phyloP scores from a whole-genome alignment of 2,888 invertebrate species.

The Drosophila monieri region DNA sequence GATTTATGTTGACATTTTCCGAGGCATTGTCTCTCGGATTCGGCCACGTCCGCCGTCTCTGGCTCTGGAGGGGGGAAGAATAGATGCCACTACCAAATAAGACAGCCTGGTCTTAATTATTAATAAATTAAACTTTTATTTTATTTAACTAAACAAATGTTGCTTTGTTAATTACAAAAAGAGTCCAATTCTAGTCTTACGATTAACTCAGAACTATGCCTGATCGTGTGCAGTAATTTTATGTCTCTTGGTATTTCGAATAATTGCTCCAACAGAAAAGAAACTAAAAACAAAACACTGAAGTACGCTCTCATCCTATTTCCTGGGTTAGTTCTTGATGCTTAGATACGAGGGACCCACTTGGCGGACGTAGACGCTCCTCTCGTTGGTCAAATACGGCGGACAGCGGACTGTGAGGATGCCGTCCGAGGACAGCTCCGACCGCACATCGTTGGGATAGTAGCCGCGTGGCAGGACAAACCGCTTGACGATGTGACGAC shows the following conservation, averaged over 20 bases:
- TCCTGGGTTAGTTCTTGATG: constrained; percentile 79
- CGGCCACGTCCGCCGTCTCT: constrained; percentile 29
- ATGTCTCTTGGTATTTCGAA: constrained; percentile 9
- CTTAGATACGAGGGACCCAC: constrained; percentile 87
- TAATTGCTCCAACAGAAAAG: constrained; percentile 44
- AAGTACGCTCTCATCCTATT: constrained; percentile 11
- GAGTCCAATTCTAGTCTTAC: constrained; percentile 62
- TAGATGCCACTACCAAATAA: constrained; percentile 23
- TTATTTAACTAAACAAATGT: constrained; percentile 71
- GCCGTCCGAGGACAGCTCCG: constrained; percentile 87
- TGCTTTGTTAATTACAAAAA: constrained; percentile 74
- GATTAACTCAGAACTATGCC: constrained; percentile 10
- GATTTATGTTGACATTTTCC: constrained; percentile 67
- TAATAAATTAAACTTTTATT: constrained; percentile 75
- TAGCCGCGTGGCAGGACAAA: constrained; percentile 89
- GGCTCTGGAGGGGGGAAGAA: not conserved
- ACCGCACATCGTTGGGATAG: constrained; percentile 89
- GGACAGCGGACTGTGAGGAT: constrained; percentile 90
- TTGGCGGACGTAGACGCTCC: constrained; percentile 89
- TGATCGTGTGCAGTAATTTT: constrained; percentile 30
- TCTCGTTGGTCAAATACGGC: constrained; percentile 85
- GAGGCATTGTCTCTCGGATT: constrained; percentile 29
- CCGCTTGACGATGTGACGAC: constrained; percentile 90
- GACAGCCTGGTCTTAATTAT: constrained; percentile 22
- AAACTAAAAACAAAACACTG: constrained; percentile 50